Conservation (phyloP, 1,140 invertebrate genomes). For the Aphelinus atriplicis region DNA sequence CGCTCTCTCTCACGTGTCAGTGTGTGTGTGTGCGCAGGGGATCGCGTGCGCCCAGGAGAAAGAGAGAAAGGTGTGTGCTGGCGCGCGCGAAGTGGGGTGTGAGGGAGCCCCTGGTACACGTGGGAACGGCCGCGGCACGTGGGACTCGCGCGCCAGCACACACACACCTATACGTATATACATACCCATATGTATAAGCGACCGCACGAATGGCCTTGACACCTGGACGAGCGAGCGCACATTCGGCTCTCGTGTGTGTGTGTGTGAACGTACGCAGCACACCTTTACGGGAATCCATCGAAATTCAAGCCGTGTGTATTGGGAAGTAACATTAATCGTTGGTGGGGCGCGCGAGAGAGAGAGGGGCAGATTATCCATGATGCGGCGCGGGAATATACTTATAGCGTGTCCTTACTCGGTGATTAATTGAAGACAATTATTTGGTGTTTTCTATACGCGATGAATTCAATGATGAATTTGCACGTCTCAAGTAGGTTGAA, state of each 20-base stretch:
- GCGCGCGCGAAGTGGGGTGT: too few relatives aligned
- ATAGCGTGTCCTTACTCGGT: too few relatives aligned
- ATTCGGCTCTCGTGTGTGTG: slow-evolving; percentile 16
- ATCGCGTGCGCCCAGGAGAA: slow-evolving; percentile 30
- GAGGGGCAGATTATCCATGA: too few relatives aligned
- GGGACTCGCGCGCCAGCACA: slow-evolving; percentile 37
- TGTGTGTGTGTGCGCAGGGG: not conserved
- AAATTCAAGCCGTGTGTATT: slow-evolving; percentile 30
- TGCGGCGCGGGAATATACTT: too few relatives aligned
- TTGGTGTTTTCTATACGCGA: too few relatives aligned
- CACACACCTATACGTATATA: too few relatives aligned
- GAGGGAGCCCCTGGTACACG: slow-evolving; percentile 43
- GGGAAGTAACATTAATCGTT: not conserved
- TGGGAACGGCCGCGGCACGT: slow-evolving; percentile 59
- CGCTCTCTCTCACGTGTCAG: too few relatives aligned
- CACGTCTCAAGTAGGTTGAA: too few relatives aligned
- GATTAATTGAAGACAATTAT: too few relatives aligned
- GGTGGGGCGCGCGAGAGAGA: too few relatives aligned
- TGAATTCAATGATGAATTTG: too few relatives aligned
- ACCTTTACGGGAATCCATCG: slow-evolving; percentile 32
- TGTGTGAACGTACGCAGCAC: slow-evolving; percentile 27
- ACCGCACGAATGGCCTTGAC: slow-evolving; percentile 42
- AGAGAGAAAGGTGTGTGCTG: slow-evolving; percentile 44
- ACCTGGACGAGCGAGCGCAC: slow-evolving; percentile 29
- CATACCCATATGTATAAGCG: slow-evolving; percentile 26